phyloP scores from a whole-genome alignment of 1,140 invertebrate species.

The Trichonephila clavata region DNA sequence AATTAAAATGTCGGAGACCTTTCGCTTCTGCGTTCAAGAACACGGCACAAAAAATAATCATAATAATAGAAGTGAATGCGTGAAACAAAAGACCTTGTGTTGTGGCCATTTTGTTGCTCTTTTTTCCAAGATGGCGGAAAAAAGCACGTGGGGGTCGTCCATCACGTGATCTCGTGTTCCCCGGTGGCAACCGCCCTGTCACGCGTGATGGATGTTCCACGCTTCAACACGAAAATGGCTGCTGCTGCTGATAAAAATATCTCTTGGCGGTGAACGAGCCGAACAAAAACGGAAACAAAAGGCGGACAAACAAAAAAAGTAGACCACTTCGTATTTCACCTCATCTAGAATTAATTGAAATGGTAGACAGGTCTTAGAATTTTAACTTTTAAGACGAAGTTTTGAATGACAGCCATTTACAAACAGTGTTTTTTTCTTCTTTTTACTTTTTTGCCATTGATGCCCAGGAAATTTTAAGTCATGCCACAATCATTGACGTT shows the following conservation, averaged over 20 bases:
- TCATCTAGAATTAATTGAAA: conserved; percentile 55
- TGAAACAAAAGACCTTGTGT: conserved; percentile 51
- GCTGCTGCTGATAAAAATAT: conserved; percentile 64
- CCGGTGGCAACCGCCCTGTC: conserved; percentile 63
- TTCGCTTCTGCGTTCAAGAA: conserved; percentile 29
- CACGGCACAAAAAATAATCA: conserved; percentile 27
- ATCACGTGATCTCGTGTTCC: conserved; percentile 69
- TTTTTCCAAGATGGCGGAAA: conserved; percentile 48
- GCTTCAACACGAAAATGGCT: conserved; percentile 72
- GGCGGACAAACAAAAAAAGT: background rate
- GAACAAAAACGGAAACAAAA: conserved; percentile 44
- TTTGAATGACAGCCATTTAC: too few species aligned
- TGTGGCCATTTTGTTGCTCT: conserved; percentile 16
- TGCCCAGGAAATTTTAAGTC: too few species aligned
- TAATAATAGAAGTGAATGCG: background rate
- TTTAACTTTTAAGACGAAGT: too few species aligned
- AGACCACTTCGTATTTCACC: conserved; percentile 29
- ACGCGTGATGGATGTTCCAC: conserved; percentile 68
- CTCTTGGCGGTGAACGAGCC: background rate
- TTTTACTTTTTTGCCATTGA: too few species aligned
- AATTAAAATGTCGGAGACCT: conserved; percentile 53
- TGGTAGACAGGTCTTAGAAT: background rate
- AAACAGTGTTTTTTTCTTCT: too few species aligned
- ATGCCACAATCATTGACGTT: too few species aligned
- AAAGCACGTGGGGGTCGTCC: conserved; percentile 65